phyloP scores from a whole-genome alignment of 1,140 invertebrate species.

The Drosophila albomicans region DNA sequence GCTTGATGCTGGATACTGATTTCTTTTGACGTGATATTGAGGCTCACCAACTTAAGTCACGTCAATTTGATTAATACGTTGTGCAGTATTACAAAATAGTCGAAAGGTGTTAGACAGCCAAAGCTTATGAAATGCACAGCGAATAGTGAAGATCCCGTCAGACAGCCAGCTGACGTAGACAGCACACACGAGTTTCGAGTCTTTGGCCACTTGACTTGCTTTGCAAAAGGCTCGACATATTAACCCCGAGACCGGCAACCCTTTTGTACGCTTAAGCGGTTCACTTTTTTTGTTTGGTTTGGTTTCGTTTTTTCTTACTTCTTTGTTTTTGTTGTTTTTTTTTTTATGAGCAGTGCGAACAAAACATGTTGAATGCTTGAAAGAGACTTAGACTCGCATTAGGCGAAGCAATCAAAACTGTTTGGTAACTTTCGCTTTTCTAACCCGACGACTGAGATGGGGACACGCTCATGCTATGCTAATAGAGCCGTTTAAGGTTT shows the following conservation, averaged over 20 bases:
- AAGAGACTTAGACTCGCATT: conserved; percentile 41
- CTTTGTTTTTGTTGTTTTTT: conserved; percentile 14
- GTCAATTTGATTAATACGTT: conserved; percentile 77
- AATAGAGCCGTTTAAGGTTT: conserved; percentile 60
- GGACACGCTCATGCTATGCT: conserved; percentile 27
- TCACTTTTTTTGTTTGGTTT: conserved; percentile 6
- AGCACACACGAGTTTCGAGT: neutral
- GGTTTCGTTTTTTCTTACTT: too few relatives aligned
- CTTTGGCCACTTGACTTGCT: conserved; percentile 11
- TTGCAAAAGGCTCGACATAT: conserved; percentile 13
- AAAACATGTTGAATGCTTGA: conserved; percentile 52
- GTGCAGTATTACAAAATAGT: conserved; percentile 73
- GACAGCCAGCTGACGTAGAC: neutral
- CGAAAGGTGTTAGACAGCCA: conserved; percentile 47
- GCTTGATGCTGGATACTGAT: conserved; percentile 48
- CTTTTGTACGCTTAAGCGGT: conserved; percentile 22
- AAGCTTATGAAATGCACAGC: conserved; percentile 58
- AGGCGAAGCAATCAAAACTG: conserved; percentile 37
- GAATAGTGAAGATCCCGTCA: conserved; percentile 13
- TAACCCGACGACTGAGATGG: conserved; percentile 8
- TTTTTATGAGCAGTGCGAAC: conserved; percentile 54
- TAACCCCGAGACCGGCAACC: conserved; percentile 14
- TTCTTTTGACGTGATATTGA: conserved; percentile 61
- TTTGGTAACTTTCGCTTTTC: conserved; percentile 73
- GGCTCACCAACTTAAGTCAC: conserved; percentile 57